These are phyloP conservation scores for Stenchaetothrips biformis DNA, from an alignment of 2,888 invertebrate genomes.

Conservation along the genomic window DNA sequence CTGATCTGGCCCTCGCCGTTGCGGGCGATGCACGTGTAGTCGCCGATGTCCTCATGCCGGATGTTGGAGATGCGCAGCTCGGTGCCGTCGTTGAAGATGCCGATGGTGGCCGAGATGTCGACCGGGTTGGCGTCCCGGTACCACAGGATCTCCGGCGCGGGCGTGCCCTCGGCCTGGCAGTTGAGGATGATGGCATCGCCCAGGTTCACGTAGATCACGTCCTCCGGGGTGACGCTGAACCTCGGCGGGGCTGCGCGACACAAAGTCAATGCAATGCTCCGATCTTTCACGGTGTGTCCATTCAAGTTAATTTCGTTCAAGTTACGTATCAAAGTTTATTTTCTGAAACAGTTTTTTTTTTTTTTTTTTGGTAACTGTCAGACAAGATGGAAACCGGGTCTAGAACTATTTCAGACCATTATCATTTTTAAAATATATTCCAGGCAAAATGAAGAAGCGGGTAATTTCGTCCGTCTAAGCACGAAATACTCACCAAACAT, in stretches of 20 bases:
- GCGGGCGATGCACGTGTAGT: conserved; percentile 92
- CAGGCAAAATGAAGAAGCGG: no score
- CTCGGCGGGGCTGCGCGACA: conserved; percentile 71
- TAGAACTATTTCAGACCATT: no score
- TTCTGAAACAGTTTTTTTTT: no score
- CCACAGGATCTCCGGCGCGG: conserved; percentile 93
- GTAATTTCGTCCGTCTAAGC: no score
- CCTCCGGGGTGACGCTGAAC: conserved; percentile 91
- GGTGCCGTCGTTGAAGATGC: conserved; percentile 90
- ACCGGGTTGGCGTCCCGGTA: conserved; percentile 91
- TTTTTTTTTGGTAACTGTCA: no score
- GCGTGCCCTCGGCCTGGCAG: conserved; percentile 94
- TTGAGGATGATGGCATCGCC: conserved; percentile 94
- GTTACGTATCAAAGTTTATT: no score
- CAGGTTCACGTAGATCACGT: conserved; percentile 93
- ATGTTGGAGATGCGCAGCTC: conserved; percentile 90
- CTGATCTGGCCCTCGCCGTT: conserved; percentile 95
- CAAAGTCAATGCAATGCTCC: not conserved
- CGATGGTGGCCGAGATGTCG: conserved; percentile 78
- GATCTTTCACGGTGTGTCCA: no score
- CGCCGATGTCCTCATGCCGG: conserved; percentile 90
- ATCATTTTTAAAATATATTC: no score
- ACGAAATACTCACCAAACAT: no score
- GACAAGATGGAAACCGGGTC: no score
- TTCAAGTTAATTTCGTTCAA: no score